phyloP scores from a whole-genome alignment of 2,797 vertebrate genomes.

The Monodelphis domestica region DNA sequence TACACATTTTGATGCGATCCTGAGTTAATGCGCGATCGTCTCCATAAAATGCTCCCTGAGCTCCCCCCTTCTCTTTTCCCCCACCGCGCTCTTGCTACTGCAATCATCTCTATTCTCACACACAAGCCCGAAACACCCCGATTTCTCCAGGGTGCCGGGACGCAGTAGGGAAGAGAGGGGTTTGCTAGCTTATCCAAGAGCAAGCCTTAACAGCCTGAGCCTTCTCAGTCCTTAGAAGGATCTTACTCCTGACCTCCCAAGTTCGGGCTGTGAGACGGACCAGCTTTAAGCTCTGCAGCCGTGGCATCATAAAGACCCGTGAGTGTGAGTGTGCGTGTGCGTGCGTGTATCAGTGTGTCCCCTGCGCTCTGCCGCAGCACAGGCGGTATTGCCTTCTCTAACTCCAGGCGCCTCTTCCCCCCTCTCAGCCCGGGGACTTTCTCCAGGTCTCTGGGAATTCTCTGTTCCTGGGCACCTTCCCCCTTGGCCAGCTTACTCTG shows the following conservation, averaged over 20 bases:
- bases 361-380: slow-evolving; percentile 1
- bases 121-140: background rate
- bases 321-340: background rate
- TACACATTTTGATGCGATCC: slow-evolving; percentile 72
- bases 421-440: background rate
- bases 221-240: slow-evolving; percentile 27
- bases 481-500: background rate
- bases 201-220: slow-evolving; percentile 3
- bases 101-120: slow-evolving; percentile 35
- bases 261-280: slow-evolving; percentile 19
- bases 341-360: background rate
- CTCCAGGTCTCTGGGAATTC: background rate
- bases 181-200: slow-evolving; percentile 49
- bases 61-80: background rate
- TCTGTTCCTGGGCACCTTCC: background rate
- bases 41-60: slow-evolving; percentile 42
- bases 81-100: slow-evolving; percentile 21
- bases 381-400: background rate
- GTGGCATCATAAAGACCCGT: background rate
- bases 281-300: background rate
- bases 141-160: slow-evolving; percentile 51
- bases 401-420: slow-evolving; percentile 32
- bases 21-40: slow-evolving; percentile 70
- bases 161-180: slow-evolving; percentile 53
- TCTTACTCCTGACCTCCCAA: slow-evolving; percentile 53